A percentile compares a stretch with the other conserved stretches of the same genome.
phyloP scores from a whole-genome alignment of 1,140 invertebrate species.

The Pogonus chalceus region DNA sequence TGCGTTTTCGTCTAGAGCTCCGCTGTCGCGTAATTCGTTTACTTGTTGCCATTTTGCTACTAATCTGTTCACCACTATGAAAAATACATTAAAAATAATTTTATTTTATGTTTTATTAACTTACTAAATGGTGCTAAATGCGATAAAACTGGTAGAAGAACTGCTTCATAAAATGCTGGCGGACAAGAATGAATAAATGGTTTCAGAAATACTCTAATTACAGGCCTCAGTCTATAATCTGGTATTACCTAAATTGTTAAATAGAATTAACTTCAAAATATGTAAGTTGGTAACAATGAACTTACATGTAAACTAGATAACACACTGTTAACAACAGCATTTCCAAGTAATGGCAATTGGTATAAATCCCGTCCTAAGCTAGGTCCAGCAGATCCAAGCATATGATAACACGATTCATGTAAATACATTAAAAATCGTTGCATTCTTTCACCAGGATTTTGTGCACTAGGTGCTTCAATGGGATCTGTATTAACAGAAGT shows the following conservation, averaged over 20 bases:
- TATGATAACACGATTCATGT: conserved; percentile 65
- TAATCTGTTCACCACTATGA: conserved; percentile 62
- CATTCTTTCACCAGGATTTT: conserved; percentile 62
- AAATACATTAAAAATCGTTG: conserved; percentile 63
- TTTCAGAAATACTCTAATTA: conserved; percentile 75
- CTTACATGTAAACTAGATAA: conserved; percentile 57
- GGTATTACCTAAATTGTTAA: conserved; percentile 49
- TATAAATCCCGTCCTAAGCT: conserved; percentile 77
- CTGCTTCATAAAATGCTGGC: conserved; percentile 59
- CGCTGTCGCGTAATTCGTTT: conserved; percentile 56
- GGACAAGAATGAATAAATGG: conserved; percentile 79
- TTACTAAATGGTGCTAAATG: conserved; percentile 67
- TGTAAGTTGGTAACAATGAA: conserved; percentile 1
- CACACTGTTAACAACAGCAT: conserved; percentile 50
- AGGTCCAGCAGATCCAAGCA: conserved; percentile 66
- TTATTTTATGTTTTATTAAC: conserved; percentile 22
- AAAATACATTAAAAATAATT: conserved; percentile 14
- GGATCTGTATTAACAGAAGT: conserved; percentile 34
- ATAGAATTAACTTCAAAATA: conserved; percentile 4
- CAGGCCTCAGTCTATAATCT: conserved; percentile 71
- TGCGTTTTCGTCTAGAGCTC: conserved; percentile 62
- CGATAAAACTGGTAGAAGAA: conserved; percentile 65
- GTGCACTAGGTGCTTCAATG: conserved; percentile 36
- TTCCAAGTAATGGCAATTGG: conserved; percentile 50
- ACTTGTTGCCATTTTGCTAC: conserved; percentile 69